These are phyloP conservation scores for Podarcis muralis DNA, from an alignment of 2,113 vertebrate genomes.

Conservation along the genomic window DNA sequence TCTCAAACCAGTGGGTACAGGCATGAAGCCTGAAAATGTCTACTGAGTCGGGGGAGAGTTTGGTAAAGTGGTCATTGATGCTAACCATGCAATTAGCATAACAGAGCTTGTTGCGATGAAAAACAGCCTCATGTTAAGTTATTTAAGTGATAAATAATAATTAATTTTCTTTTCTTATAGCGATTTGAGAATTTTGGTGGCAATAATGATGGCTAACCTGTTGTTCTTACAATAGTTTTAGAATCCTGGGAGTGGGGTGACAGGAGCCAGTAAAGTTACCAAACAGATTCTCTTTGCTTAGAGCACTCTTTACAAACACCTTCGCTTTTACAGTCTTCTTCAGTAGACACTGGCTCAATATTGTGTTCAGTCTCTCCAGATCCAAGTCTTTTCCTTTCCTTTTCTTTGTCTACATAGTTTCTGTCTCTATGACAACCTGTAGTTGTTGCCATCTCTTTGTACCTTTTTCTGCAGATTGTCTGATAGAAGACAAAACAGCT, in stretches of 20 bases:
- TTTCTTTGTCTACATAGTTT: background rate
- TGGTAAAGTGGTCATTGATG: no score
- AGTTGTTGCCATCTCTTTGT: background rate
- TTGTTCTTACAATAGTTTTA: background rate
- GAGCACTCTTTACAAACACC: background rate
- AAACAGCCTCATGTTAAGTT: background rate
- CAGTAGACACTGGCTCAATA: background rate
- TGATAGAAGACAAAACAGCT: conserved; percentile 1
- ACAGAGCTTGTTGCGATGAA: background rate
- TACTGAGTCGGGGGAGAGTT: background rate
- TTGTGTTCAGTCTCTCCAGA: background rate
- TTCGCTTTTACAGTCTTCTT: background rate
- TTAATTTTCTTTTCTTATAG: background rate
- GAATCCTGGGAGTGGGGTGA: background rate
- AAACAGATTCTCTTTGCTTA: background rate
- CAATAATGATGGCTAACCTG: background rate
- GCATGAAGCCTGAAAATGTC: background rate
- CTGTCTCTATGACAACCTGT: conserved; percentile 22
- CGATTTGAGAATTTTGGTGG: background rate
- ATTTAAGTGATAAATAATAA: background rate
- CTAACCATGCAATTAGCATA: no score
- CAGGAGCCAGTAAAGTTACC: background rate
- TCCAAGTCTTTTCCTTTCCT: background rate
- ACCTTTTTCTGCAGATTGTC: background rate
- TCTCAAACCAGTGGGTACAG: background rate